phyloP scores from a whole-genome alignment of 2,113 vertebrate genomes.

The Morone chrysops region DNA sequence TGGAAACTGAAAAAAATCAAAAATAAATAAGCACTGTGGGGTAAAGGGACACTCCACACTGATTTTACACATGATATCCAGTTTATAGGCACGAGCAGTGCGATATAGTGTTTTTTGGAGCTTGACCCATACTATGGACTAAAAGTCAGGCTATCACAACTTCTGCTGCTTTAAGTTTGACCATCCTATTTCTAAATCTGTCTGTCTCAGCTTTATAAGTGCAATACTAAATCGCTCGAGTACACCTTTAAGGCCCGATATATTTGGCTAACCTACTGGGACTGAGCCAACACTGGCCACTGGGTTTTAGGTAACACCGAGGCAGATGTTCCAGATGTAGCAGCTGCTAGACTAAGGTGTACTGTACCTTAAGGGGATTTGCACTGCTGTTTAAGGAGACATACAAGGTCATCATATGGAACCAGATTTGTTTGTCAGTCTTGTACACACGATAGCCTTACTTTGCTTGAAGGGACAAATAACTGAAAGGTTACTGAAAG shows the following conservation, averaged over 20 bases:
- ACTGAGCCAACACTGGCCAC: neutral
- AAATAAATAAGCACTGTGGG: too few species aligned
- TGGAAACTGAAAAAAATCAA: too few species aligned
- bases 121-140: neutral
- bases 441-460: neutral
- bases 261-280: constrained; percentile 24
- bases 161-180: neutral
- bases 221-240: neutral
- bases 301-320: constrained; percentile 34
- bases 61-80: too few species aligned
- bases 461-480: neutral
- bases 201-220: neutral
- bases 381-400: neutral
- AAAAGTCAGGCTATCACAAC: too few species aligned
- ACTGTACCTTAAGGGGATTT: constrained; percentile 22
- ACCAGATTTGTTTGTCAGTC: neutral
- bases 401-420: neutral
- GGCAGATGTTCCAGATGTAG: constrained; percentile 52
- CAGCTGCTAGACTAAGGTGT: constrained; percentile 50
- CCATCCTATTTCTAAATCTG: neutral
- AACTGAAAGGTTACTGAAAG: neutral
- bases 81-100: too few species aligned
- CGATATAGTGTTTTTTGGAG: neutral
- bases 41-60: neutral
- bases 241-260: constrained; percentile 10